Base-by-base conservation (phyloP, 2,113 vertebrate genomes). In the Clarias macrocephalus region DNA sequence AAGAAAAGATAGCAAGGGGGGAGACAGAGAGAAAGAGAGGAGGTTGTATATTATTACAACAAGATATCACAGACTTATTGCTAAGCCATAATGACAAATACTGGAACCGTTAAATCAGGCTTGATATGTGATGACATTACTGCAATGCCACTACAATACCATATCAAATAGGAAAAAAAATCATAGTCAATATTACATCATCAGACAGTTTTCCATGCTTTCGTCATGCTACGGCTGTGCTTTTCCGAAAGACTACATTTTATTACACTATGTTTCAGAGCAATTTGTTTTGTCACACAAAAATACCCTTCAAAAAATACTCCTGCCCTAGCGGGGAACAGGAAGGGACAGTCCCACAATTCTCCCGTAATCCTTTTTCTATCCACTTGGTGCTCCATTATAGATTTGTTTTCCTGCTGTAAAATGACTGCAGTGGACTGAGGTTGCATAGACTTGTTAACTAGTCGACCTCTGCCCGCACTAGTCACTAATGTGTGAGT, bases 351-450 rank as follows among this genome's bases (percentile, higher is more conserved):
- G 88, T 84, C 25, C 23, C 59, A 87, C 30, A 82, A 88, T 91
- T 93, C 86, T 82, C 91, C 59, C 28, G 93, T 91, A 88, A 92
- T 92, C 91, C 93, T 90, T 91, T 65, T 91, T 90, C 92, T 94
- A 94, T 94, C 89, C 92, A 95, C 92, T 93, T 93, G 92, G 91
- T 91, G 93, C 91, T 88, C 88, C 90, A 89, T 85, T 89, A 94
- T 87, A 91, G 91, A 93, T 94, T 88, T 88, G 94, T 88, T 89
- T 12, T 90, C 94, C 92, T 91, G 87, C 89, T 87, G 90, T 91
- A 93, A 89, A 94, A 94, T 93, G n/a, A 80, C 84, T 93, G 89
- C 88, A 90, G 87, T 91, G 90, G 92, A 90, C 92, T 89, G 25
- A 1, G 28, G n/a, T 73, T 73, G 30, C 28, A 70, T 66, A 70